Base-by-base conservation (phyloP, 2,888 invertebrate species). In the Endotricha flammealis region DNA sequence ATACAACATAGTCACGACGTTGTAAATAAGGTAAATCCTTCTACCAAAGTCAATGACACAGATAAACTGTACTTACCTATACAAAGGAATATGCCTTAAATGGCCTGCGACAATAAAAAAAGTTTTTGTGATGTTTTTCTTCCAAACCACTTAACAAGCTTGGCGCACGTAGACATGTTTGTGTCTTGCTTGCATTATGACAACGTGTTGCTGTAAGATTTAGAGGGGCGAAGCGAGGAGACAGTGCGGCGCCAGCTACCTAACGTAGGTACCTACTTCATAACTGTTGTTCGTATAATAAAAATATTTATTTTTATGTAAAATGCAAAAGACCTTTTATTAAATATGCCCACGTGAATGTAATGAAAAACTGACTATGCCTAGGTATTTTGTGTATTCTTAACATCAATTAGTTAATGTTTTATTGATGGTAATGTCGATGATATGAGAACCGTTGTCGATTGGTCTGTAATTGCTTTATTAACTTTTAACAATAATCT, bases 71-170 rank as follows among this genome's bases (percentile, higher is more conserved):
- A 46, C 50, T 64, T 63, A 68, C 65, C 62, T 65, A 66, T 64
- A 62, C 60, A 61, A 57, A 64, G 53, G 59, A 64, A 70, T 72
- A 76, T 67, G 70, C 64, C 76, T 71, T 79, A 81, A 80, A 82
- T 76, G 75, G 77, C 77, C 69, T 73, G 73, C 70, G 69, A 75
- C 74, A 77, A 80, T 83, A 83, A 85, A 85, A 20, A 77, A 86
- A 85, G 72, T 85, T 86, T 83, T 75, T 69, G 76, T 75, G 85
- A 83, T 86, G 85, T 85, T 86, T 83, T 86, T 85, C 85, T 86
- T 86, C 85, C 85, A 78, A 85, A 83, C 86, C 85, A 86, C 86
- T 86, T 86, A 86, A 81, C 85, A 80, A 78, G 81, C 74, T 83
- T 83, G 85, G 85, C 83, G 83, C 80, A 81, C 74, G 81, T 74